These are phyloP conservation scores for Catajapyx aquilonaris DNA, from an alignment of 1,140 invertebrate genomes.

Conservation along the genomic window DNA sequence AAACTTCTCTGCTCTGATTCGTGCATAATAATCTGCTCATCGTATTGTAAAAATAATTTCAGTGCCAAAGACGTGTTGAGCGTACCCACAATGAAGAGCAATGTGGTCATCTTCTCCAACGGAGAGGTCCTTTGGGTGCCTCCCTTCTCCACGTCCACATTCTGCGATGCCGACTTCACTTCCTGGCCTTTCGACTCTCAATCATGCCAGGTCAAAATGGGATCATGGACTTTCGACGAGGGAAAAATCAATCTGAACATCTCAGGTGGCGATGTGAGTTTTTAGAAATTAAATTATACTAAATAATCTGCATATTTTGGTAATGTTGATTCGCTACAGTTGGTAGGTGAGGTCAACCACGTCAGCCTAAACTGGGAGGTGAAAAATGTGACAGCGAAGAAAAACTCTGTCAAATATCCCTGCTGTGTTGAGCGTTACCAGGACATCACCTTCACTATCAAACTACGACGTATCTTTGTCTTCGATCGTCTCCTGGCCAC, in stretches of 20 bases:
- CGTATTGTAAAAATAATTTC: too few species aligned
- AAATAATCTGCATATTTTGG: too few species aligned
- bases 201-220: constrained; percentile 36
- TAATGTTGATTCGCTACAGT: too few species aligned
- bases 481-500: background rate
- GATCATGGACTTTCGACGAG: constrained; percentile 45
- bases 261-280: constrained; percentile 10
- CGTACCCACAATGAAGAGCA: too few species aligned
- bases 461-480: background rate
- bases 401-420: background rate
- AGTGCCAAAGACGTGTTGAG: too few species aligned
- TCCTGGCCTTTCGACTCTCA: constrained; percentile 55
- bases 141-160: constrained; percentile 36
- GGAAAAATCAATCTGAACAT: constrained; percentile 34
- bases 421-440: background rate
- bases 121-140: constrained; percentile 45
- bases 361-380: too few species aligned
- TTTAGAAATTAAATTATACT: too few species aligned
- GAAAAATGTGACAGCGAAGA: background rate
- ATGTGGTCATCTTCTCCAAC: constrained; percentile 9
- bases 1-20: too few species aligned
- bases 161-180: constrained; percentile 40
- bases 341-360: too few species aligned
- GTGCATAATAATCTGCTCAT: too few species aligned
- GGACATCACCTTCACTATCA: background rate